Conservation (phyloP, 2,888 invertebrate species). For the Ormyrus rosae region DNA sequence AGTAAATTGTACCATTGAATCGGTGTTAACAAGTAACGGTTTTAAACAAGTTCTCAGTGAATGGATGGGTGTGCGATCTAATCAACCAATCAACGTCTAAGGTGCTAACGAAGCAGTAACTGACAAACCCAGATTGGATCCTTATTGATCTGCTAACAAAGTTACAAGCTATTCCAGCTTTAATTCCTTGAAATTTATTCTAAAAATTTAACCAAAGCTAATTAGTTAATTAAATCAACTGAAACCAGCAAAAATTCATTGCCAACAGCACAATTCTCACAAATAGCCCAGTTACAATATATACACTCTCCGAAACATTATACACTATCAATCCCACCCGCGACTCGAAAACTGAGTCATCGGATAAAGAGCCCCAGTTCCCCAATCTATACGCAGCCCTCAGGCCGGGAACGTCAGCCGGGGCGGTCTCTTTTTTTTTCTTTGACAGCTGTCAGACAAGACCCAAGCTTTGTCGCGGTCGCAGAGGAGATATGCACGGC, state of each 20-base stretch:
- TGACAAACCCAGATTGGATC: conserved; percentile 14
- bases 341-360: neutral
- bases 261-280: no score
- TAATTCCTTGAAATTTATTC: no score
- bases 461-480: neutral
- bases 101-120: conserved; percentile 30
- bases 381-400: neutral
- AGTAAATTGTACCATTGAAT: no score
- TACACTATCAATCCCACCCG: no score
- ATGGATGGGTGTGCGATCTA: no score
- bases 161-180: neutral
- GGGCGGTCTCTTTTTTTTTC: neutral
- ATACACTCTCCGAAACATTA: no score
- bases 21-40: no score
- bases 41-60: no score
- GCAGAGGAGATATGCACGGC: neutral
- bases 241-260: no score
- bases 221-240: no score
- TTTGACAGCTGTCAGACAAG: conserved; percentile 24
- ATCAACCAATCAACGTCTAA: conserved; percentile 37
- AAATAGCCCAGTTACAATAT: no score
- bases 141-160: neutral
- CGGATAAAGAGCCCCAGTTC: neutral
- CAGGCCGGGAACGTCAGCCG: neutral
- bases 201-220: no score